phyloP scores from a whole-genome alignment of 2,797 vertebrate genomes.

The Picus viridis region DNA sequence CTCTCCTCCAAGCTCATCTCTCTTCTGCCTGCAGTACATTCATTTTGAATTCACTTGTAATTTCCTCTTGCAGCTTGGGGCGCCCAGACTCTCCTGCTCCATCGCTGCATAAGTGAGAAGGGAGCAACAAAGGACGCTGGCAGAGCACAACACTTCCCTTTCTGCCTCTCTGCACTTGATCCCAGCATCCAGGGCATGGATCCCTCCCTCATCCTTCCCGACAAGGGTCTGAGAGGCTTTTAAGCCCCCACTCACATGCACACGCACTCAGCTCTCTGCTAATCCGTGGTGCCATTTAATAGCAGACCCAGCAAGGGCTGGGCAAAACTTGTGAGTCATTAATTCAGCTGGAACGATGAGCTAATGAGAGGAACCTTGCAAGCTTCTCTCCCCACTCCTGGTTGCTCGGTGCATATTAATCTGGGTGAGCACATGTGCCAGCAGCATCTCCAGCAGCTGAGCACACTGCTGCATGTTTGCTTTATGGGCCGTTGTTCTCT shows the following conservation, averaged over 20 bases:
- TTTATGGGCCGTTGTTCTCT: slow-evolving; percentile 31
- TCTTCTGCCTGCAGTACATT: neutral
- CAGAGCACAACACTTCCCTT: neutral
- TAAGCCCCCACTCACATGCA: neutral
- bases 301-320: slow-evolving; percentile 24
- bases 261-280: neutral
- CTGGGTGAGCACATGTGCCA: slow-evolving; percentile 10
- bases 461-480: slow-evolving; percentile 45
- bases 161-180: neutral
- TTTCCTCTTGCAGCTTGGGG: neutral
- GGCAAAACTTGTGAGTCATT: slow-evolving; percentile 56
- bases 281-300: neutral
- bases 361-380: slow-evolving; percentile 77
- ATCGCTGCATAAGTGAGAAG: neutral
- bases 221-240: neutral
- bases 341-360: slow-evolving; percentile 74
- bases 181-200: neutral
- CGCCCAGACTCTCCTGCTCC: neutral
- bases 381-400: slow-evolving; percentile 30
- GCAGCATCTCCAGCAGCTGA: slow-evolving; percentile 47
- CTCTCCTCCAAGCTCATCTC: neutral
- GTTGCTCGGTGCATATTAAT: slow-evolving; percentile 65
- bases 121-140: neutral
- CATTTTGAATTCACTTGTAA: neutral
- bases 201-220: neutral